Evolutionary conservation across 2,113 vertebrate species (phyloP).

Genomic region (Podarcis raffonei): DNA sequence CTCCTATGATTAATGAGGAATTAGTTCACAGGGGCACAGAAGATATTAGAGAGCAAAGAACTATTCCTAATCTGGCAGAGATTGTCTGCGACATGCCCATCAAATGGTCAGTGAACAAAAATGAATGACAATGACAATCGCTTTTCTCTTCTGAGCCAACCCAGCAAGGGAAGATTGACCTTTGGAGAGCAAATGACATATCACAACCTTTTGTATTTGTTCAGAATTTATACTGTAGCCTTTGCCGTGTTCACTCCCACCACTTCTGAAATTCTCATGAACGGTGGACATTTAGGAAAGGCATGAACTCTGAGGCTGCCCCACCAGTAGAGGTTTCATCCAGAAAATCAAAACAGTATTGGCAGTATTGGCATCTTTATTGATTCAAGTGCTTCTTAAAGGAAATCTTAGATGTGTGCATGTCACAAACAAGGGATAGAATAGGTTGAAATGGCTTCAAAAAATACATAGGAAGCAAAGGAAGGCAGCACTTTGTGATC

Average conservation of each 20-base stretch:
- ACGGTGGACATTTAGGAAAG: neutral
- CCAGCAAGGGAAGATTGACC: neutral
- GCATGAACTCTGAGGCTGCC: neutral
- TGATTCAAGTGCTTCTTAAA: neutral
- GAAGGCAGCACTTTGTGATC: neutral
- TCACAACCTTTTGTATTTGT: neutral
- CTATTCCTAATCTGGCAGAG: neutral
- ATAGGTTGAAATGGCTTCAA: neutral
- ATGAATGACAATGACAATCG: neutral
- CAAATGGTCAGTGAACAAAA: neutral
- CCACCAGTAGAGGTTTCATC: neutral
- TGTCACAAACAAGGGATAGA: neutral
- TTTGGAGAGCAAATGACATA: neutral
- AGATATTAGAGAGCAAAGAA: neutral
- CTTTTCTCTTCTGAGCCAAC: neutral
- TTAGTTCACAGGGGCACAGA: neutral
- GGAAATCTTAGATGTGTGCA: neutral
- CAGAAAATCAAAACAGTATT: neutral
- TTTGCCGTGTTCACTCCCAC: neutral
- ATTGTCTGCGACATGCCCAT: neutral
- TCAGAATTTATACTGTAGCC: neutral
- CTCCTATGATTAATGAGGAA: neutral
- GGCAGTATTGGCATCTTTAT: neutral
- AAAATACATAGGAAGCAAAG: neutral
- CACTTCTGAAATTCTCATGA: neutral